phyloP scores from a whole-genome alignment of 2,888 invertebrate genomes.

The Andrena hattorfiana region DNA sequence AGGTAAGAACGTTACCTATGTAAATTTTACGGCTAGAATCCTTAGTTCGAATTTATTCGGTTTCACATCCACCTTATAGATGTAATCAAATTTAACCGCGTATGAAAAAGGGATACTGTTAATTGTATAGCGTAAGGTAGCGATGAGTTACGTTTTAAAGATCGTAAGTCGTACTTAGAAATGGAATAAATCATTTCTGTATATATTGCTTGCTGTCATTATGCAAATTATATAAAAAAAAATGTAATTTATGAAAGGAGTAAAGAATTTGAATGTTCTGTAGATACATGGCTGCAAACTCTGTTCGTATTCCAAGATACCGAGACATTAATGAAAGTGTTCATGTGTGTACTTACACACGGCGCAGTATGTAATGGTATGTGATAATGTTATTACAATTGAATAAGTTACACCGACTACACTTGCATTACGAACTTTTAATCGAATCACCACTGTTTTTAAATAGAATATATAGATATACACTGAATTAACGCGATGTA shows the following conservation, averaged over 20 bases:
- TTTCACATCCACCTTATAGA: conserved; percentile 6
- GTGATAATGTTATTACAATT: conserved; percentile 55
- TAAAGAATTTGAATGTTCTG: conserved; percentile 12
- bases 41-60: conserved; percentile 19
- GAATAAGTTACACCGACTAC: conserved; percentile 45
- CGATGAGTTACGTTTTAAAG: conserved; percentile 23
- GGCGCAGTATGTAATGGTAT: conserved; percentile 47
- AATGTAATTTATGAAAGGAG: neutral
- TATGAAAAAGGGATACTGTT: conserved; percentile 19
- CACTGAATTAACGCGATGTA: conserved; percentile 18
- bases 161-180: conserved; percentile 19
- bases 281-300: conserved; percentile 21
- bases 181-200: conserved; percentile 16
- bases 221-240: neutral
- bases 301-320: conserved; percentile 45
- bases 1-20: conserved; percentile 19
- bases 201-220: conserved; percentile 27
- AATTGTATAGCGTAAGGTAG: conserved; percentile 38
- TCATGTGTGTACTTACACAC: conserved; percentile 59
- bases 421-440: conserved; percentile 29
- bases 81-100: conserved; percentile 31
- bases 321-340: conserved; percentile 62
- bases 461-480: conserved; percentile 11
- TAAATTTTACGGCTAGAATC: conserved; percentile 21
- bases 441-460: conserved; percentile 20